Evolutionary conservation across 2,888 invertebrate genomes (phyloP).

Genomic region (Hedya salicella): DNA sequence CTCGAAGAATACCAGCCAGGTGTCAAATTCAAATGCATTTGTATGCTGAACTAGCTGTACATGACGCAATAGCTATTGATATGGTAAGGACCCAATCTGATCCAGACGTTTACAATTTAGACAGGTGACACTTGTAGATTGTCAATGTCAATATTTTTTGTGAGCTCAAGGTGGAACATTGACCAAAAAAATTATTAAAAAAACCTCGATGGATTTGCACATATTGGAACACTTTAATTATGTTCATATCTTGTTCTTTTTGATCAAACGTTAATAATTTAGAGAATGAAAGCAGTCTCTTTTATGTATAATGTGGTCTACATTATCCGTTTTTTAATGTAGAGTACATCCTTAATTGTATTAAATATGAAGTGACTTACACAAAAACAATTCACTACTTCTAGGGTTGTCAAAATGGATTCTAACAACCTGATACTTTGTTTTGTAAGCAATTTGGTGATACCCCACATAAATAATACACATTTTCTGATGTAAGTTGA

Average conservation of each 20-base stretch:
- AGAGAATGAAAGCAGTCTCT: no score
- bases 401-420: no score
- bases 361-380: no score
- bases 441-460: no score
- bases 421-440: no score
- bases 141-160: neutral
- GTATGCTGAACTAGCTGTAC: conserved; percentile 4
- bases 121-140: neutral
- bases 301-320: no score
- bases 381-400: no score
- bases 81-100: neutral
- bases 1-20: conserved; percentile 5
- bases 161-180: neutral
- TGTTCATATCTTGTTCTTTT: no score
- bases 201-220: neutral
- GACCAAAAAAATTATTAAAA: neutral
- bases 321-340: no score
- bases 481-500: neutral
- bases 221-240: neutral
- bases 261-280: no score
- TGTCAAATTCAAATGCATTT: conserved; percentile 7
- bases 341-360: no score
- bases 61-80: conserved; percentile 8
- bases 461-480: no score
- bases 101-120: neutral